Percentiles rank a stretch among this genome's conserved stretches.
Evolutionary conservation across 2,888 invertebrate species (phyloP).

Genomic region (Nomada lathburiana): DNA sequence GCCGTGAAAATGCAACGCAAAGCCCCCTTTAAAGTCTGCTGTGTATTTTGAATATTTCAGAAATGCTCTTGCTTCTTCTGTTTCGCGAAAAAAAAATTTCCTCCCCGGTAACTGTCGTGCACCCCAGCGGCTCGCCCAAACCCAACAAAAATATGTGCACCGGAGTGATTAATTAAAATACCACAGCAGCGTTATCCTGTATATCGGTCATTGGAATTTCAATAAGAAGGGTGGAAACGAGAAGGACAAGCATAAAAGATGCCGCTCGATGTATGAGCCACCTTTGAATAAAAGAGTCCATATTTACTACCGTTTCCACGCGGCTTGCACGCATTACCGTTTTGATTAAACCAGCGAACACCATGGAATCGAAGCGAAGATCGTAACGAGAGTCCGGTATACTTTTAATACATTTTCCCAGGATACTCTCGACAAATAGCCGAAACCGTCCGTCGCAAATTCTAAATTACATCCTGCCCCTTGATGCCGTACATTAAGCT

Average conservation of each 20-base stretch:
- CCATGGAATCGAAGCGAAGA: conserved; percentile 11
- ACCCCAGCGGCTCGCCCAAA: conserved; percentile 3
- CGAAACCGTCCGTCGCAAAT: conserved; percentile 54
- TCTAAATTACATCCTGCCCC: conserved; percentile 50
- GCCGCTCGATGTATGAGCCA: background rate
- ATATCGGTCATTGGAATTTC: background rate
- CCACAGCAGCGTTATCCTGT: conserved; percentile 21
- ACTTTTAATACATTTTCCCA: conserved; percentile 52
- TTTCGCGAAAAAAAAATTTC: conserved; percentile 34
- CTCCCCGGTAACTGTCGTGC: background rate
- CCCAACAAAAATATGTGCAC: conserved; percentile 24
- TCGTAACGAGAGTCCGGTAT: conserved; percentile 18
- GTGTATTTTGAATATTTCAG: conserved; percentile 41
- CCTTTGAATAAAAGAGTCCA: conserved; percentile 25
- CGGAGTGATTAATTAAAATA: conserved; percentile 46
- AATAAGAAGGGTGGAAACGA: background rate
- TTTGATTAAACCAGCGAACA: conserved; percentile 1
- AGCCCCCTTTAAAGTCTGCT: conserved; percentile 15
- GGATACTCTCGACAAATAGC: conserved; percentile 38
- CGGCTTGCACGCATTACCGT: background rate
- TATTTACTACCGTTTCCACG: conserved; percentile 7
- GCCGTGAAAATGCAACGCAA: conserved; percentile 44
- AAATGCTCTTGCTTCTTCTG: background rate
- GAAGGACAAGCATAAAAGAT: background rate
- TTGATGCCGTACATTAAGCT: conserved; percentile 31